A percentile compares a stretch with the other conserved stretches of the same genome.
Evolutionary conservation across 1,140 invertebrate genomes (phyloP).

Genomic region (Bombus consobrinus): DNA sequence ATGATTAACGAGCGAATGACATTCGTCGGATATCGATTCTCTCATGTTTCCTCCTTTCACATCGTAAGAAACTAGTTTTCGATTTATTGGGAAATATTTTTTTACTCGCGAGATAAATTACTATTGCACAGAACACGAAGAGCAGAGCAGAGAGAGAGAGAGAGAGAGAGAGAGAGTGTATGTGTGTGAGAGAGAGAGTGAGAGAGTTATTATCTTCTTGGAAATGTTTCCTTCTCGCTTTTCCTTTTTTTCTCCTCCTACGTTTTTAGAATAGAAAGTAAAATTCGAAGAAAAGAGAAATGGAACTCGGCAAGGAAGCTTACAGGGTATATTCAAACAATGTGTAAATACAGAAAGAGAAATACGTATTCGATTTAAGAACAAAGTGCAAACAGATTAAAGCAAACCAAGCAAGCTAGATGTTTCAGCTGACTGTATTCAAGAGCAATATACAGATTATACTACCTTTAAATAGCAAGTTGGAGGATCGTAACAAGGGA

Average conservation of each 20-base stretch:
- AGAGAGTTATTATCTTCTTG: no score
- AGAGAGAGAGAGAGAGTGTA: no score
- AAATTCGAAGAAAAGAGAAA: neutral
- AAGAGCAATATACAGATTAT: neutral
- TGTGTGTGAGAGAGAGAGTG: no score
- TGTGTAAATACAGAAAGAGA: neutral
- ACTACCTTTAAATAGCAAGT: neutral
- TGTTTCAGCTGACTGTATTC: neutral
- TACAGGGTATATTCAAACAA: neutral
- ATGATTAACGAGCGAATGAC: neutral
- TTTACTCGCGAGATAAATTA: no score
- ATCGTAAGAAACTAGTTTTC: neutral
- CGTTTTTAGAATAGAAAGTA: neutral
- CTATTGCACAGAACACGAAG: no score
- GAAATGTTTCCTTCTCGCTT: no score
- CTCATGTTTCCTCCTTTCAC: neutral
- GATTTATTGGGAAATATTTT: no score
- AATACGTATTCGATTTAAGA: neutral
- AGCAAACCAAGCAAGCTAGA: neutral
- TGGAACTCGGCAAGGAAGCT: neutral
- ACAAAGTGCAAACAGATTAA: constrained; percentile 14
- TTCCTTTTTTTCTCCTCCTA: no score
- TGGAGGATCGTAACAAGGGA: neutral
- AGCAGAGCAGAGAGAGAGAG: fast-evolving
- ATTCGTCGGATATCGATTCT: neutral